Conservation (phyloP, 1,140 invertebrate species). For the Protaetia brevitarsis region DNA sequence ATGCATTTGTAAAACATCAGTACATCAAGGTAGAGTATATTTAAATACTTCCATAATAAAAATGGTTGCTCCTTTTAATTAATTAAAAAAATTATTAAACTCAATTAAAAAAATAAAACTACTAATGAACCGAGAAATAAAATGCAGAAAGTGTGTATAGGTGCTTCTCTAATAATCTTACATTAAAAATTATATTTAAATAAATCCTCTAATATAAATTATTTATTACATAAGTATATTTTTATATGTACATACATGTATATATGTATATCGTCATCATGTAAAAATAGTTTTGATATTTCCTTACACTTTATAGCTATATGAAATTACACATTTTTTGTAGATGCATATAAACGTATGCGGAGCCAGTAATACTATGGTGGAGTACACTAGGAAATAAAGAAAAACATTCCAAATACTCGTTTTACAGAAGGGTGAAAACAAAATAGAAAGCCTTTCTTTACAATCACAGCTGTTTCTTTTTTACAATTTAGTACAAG, state of each 20-base stretch:
- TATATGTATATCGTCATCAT: background rate
- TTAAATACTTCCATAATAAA: too few species aligned
- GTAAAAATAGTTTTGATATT: slow-evolving; percentile 7
- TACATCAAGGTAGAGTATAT: too few species aligned
- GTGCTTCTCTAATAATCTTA: background rate
- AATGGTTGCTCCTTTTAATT: too few species aligned
- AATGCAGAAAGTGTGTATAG: background rate
- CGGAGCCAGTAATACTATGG: slow-evolving; percentile 23
- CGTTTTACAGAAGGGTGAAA: background rate
- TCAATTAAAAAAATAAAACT: slow-evolving; percentile 5
- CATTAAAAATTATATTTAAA: slow-evolving; percentile 1
- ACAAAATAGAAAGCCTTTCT: background rate
- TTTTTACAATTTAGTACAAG: slow-evolving; percentile 14
- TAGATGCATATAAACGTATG: slow-evolving; percentile 23
- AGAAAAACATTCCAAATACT: slow-evolving; percentile 13
- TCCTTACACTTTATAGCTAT: slow-evolving; percentile 22
- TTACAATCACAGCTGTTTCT: slow-evolving; percentile 9
- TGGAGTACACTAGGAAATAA: slow-evolving; percentile 1
- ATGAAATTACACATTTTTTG: slow-evolving; percentile 15
- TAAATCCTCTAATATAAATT: background rate
- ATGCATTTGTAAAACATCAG: too few species aligned
- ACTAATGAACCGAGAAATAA: too few species aligned
- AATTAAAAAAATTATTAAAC: too few species aligned
- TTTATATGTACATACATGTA: slow-evolving; percentile 9
- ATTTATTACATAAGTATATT: slow-evolving; percentile 5